These are phyloP conservation scores for Zaprionus bogoriensis DNA, from an alignment of 2,888 invertebrate genomes.

Conservation along the genomic window DNA sequence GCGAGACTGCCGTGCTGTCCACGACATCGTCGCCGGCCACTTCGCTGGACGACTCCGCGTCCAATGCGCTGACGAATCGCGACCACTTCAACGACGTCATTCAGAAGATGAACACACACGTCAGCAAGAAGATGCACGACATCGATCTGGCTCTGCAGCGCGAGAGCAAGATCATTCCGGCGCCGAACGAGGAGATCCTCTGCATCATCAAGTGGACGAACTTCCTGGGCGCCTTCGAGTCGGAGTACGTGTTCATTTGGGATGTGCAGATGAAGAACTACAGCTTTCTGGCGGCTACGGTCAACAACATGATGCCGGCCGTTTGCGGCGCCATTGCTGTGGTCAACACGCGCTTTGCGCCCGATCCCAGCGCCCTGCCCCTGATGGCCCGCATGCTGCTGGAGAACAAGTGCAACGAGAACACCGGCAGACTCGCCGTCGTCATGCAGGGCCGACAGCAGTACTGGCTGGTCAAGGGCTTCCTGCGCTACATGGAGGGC, in stretches of 20 bases:
- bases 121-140: constrained; percentile 82
- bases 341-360: constrained; percentile 72
- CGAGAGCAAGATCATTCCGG: constrained; percentile 79
- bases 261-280: constrained; percentile 71
- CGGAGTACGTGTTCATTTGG: constrained; percentile 79
- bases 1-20: not conserved
- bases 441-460: constrained; percentile 78
- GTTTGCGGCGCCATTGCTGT: constrained; percentile 77
- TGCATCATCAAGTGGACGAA: constrained; percentile 81
- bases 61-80: constrained; percentile 1
- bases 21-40: not conserved
- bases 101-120: constrained; percentile 79
- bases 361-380: constrained; percentile 61
- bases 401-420: constrained; percentile 55
- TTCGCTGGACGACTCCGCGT: not conserved
- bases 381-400: constrained; percentile 78
- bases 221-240: constrained; percentile 78
- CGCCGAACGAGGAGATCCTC: constrained; percentile 78
- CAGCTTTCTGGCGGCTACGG: constrained; percentile 77
- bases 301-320: constrained; percentile 79
- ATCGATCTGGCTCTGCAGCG: constrained; percentile 80
- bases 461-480: constrained; percentile 80
- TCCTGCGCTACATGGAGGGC: constrained; percentile 71
- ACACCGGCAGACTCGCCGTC: constrained; percentile 75
- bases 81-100: constrained; percentile 77